A percentile compares a stretch with the other conserved stretches of the same genome.
Conservation (phyloP, 2,113 vertebrate genomes). For the Tympanuchus pallidicinctus region DNA sequence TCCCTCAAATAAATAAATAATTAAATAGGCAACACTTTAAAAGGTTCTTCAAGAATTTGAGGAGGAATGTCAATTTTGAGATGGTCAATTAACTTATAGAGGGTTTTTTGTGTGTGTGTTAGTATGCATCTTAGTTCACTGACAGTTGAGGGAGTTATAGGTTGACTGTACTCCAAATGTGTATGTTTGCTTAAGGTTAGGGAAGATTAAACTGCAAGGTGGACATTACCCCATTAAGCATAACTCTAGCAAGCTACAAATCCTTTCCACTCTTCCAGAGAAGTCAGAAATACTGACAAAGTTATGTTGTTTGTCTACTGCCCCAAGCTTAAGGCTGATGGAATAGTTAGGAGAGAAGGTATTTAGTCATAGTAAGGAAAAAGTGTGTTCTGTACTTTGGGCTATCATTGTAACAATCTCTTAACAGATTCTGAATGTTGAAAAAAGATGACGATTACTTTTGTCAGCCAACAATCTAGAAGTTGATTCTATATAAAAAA, state of each 20-base stretch:
- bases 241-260: background rate
- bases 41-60: background rate
- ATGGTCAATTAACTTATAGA: background rate
- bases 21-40: background rate
- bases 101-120: background rate
- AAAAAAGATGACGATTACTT: background rate
- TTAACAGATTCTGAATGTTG: background rate
- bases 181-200: background rate
- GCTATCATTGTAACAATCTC: background rate
- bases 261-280: background rate
- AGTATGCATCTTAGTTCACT: background rate
- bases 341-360: background rate
- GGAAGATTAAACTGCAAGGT: background rate
- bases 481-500: background rate
- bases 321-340: background rate
- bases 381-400: background rate
- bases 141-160: background rate
- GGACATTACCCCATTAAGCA: background rate
- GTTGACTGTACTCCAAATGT: background rate
- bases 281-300: background rate
- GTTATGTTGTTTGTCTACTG: background rate
- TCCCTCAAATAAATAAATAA: background rate
- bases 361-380: background rate
- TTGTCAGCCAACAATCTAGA: background rate
- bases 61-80: background rate